Base-by-base conservation (phyloP, 2,888 invertebrate genomes). In the Nudaria mundana region DNA sequence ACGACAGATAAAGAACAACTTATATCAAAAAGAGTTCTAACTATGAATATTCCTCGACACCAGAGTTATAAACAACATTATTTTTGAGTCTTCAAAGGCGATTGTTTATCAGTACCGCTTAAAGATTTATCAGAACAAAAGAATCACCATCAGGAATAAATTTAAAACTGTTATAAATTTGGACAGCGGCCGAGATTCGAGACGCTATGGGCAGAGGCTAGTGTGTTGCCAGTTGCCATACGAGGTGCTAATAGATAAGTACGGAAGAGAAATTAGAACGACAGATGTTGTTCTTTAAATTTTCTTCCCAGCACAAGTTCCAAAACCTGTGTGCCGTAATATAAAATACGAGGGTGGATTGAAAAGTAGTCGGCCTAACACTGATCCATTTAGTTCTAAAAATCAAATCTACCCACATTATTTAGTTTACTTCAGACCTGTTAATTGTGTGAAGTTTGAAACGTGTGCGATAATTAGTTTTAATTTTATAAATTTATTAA, bases 1-100 rank as follows among this genome's bases (percentile, higher is more conserved):
- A 55, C 43, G 43, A 29, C 35, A 44, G 33, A 39, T 47, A 53
- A 18, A 22, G 8, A 44, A 40, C 32, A 32, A 39, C 7, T 15
- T 6, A 11, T 30, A 34, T 48, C 39, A 44, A 48, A 54, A 63
- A 63, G 62, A 64, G 63, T 48, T 50, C 55, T 56, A 60, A 49
- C 63, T 62, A 68, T 63, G 55, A 56, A 53, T 60, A 62, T 63
- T 51, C 66, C 60, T 46, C 66, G 66, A 68, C 73, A 66, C 60
- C 53, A 56, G 63, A 39, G 55, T 64, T 58, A 73, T 80, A 80
- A 80, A 78, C 76, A 79, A 46, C 56, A 66, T 71, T 81, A 80
- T 81, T 79, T 78, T 61, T 48, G 64, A 65, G 74, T 71, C 78
- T 76, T 82, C 84, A 85, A 85, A 83, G 83, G 68, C 63, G 62